Base-by-base conservation (phyloP, 1,140 invertebrate genomes). In the Musca vetustissima region DNA sequence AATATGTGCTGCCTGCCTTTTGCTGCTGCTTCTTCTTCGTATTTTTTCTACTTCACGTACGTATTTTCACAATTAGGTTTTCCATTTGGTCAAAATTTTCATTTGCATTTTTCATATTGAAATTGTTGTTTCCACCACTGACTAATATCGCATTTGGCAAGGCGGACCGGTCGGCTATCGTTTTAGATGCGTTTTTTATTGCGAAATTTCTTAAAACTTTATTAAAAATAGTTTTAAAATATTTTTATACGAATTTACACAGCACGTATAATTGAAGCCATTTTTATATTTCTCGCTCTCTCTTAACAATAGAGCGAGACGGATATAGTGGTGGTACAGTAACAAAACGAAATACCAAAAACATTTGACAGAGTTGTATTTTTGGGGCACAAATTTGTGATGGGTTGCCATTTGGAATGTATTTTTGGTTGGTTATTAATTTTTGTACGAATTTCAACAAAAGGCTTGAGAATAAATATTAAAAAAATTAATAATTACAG, bases 201-300 rank as follows among this genome's bases (percentile, higher is more conserved):
- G 28, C 19, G n/a, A 19, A 21, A 19, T 59, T 32, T 43, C 19
- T 17, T 19, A 17, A 36, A 36, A 43, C 36, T 61, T 61, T 36
- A 6, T 66, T 32, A 52, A 66, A 61, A 50, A 66, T 49, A 50
- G 25, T 66, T 49, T 57, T 69, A 15, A 25, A 17, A 25, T 21
- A 61, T 48, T 64, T 70, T 47, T 67, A 55, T 70, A 67, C 49
- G n/a, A 36, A 43, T 67, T 52, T 48, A 64, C 64, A 47, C 28
- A 24, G 55, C 21, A 49, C 55, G 19, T 61, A 68, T 65, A 61
- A 71, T 55, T 49, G 66, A 64, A 68, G 70, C 70, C 70, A 71
- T 71, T 71, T 71, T 71, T 71, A 71, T 70, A 67, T 70, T 70
- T 70, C 65, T 68, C 48, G 57, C 24, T 70, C 57, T 64, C 43